Conservation (phyloP, 2,113 vertebrate species). For the Anoura caudifer region DNA sequence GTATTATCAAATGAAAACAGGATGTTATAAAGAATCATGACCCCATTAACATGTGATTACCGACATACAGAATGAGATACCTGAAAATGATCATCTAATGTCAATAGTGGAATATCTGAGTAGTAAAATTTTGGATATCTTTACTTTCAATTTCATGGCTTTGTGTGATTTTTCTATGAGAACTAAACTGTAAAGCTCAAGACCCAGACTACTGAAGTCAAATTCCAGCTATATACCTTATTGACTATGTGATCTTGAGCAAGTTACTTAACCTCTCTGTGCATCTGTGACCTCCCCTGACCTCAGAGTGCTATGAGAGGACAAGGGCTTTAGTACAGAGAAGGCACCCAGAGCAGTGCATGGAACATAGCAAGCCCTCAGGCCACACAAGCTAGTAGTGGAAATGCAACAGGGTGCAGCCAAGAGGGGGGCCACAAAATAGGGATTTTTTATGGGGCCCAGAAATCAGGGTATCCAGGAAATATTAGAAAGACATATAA, state of each 20-base stretch:
- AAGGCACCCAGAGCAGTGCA: neutral
- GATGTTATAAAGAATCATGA: neutral
- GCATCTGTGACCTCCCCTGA: neutral
- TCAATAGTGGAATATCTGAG: neutral
- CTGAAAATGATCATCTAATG: neutral
- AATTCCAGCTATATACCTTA: neutral
- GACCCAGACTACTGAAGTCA: neutral
- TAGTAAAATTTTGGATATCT: neutral
- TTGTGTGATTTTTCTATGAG: neutral
- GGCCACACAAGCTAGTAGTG: rapidly evolving
- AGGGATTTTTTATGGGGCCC: too few species aligned
- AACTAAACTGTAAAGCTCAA: neutral
- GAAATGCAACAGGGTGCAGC: too few species aligned
- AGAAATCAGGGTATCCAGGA: too few species aligned
- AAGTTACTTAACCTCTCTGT: neutral
- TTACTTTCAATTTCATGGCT: neutral
- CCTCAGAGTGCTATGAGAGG: neutral
- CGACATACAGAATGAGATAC: neutral
- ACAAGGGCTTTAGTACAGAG: rapidly evolving
- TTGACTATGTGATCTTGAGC: neutral
- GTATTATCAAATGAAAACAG: neutral
- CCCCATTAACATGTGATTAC: neutral
- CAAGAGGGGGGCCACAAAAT: too few species aligned
- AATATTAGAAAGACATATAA: too few species aligned
- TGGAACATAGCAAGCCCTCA: neutral